Evolutionary conservation across 1,140 invertebrate genomes (phyloP), one percentile per base, ranked within the genome.

Genomic region (Hirudo medicinalis): DNA sequence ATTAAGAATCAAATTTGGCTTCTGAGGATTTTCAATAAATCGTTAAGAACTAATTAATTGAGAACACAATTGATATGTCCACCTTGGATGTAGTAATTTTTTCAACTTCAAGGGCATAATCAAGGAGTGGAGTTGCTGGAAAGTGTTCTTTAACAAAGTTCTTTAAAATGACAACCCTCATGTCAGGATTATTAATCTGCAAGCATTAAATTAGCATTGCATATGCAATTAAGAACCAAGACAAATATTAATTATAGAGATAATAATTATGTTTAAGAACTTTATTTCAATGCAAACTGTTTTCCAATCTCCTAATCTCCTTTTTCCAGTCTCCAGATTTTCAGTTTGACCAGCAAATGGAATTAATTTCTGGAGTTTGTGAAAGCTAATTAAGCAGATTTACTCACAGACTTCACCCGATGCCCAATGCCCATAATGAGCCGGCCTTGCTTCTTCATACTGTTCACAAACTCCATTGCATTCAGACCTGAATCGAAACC

Each of bases 391-490:
- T 54, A 9, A 70, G 22, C 11, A n/a, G 20, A n/a, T 36, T n/a
- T 53, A 81, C 85, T 84, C 78, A 88, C 86, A 0, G 94, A 98
- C 83, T 99, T 99, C 11, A 99, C 91, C 74, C 96, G 87, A 83
- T 98, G 92, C 40, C 94, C 96, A 79, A 99, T 99, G 57, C 97
- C 97, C 92, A 99, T 97, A 76, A 99, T 99, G 4, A 98, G 87
- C 82, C 97, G 88, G 0, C 96, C 96, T 79, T 95, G 90, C 77
- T 97, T 96, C 57, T 95, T 85, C 87, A 97, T 98, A 75, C 90
- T 87, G 80, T 98, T 99, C 11, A 99, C 97, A 85, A 99, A 99
- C 80, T 99, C 94, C 87, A 96, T 94, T 9, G 97, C 95, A 80
- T 93, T 91, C 75, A 93, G 85, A 25, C 92, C 92, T 69, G 87